phyloP scores from a whole-genome alignment of 2,797 vertebrate genomes.

The Intellagama lesueurii region DNA sequence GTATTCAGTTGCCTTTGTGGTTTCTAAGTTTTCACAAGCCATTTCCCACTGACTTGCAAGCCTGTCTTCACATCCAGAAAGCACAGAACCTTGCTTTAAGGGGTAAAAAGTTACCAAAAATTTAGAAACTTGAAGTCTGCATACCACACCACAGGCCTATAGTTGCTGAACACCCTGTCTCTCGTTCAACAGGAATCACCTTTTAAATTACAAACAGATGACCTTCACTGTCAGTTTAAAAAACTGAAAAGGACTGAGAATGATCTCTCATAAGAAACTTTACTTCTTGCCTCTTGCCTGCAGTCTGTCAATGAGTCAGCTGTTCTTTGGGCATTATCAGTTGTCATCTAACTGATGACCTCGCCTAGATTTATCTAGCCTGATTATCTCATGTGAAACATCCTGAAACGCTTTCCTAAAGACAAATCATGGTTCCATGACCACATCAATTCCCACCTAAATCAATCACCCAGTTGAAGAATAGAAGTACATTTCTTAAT shows the following conservation, averaged over 20 bases:
- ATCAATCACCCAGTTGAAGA: slow-evolving; percentile 8
- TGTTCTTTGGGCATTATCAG: background rate
- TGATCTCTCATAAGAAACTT: background rate
- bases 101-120: too few species aligned
- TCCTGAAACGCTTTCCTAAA: slow-evolving; percentile 23
- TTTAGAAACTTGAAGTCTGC: background rate
- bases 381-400: background rate
- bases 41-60: background rate
- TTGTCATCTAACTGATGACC: background rate
- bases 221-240: background rate
- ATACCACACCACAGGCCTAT: background rate
- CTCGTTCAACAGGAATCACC: background rate
- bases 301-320: background rate
- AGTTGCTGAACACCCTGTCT: background rate
- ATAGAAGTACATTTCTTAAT: background rate
- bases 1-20: background rate
- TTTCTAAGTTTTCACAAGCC: background rate
- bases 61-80: background rate
- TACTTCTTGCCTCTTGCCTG: background rate
- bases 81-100: background rate
- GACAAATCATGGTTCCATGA: slow-evolving; percentile 15
- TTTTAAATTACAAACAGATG: background rate
- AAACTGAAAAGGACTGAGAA: background rate
- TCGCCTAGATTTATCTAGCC: slow-evolving; percentile 9
- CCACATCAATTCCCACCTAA: background rate